phyloP scores from a whole-genome alignment of 2,888 invertebrate species.

The Diaprepes abbreviatus region DNA sequence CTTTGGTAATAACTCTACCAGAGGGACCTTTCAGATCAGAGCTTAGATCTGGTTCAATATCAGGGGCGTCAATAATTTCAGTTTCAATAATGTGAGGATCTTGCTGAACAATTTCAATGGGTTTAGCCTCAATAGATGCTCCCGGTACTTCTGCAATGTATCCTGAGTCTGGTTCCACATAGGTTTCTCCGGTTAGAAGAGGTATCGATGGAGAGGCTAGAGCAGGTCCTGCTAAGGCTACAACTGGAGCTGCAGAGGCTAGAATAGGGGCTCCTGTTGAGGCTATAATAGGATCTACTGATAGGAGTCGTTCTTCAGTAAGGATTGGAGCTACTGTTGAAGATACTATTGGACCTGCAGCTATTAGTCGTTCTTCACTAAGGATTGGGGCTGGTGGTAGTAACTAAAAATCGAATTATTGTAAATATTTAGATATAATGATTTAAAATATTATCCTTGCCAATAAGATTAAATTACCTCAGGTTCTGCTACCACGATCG shows the following conservation, averaged over 20 bases:
- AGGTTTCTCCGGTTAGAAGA: conserved; percentile 27
- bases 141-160: conserved; percentile 45
- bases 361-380: not conserved
- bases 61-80: conserved; percentile 55
- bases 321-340: conserved; percentile 1
- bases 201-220: conserved; percentile 40
- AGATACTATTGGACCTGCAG: not conserved
- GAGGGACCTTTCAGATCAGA: conserved; percentile 62
- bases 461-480: too few relatives aligned
- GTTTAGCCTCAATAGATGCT: conserved; percentile 49
- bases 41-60: conserved; percentile 56
- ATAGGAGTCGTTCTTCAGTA: not conserved
- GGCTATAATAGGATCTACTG: not conserved
- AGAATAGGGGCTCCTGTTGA: conserved; percentile 16
- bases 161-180: not conserved
- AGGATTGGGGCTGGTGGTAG: conserved; percentile 4
- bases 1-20: conserved; percentile 61
- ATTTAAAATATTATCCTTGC: too few relatives aligned
- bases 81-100: conserved; percentile 57
- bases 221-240: conserved; percentile 16
- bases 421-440: not conserved
- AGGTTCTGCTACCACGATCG: conserved; percentile 56
- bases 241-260: conserved; percentile 2
- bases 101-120: conserved; percentile 49
- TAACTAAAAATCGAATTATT: too few relatives aligned